Conservation (phyloP, 2,797 vertebrate species). For the Knipowitschia caucasica region DNA sequence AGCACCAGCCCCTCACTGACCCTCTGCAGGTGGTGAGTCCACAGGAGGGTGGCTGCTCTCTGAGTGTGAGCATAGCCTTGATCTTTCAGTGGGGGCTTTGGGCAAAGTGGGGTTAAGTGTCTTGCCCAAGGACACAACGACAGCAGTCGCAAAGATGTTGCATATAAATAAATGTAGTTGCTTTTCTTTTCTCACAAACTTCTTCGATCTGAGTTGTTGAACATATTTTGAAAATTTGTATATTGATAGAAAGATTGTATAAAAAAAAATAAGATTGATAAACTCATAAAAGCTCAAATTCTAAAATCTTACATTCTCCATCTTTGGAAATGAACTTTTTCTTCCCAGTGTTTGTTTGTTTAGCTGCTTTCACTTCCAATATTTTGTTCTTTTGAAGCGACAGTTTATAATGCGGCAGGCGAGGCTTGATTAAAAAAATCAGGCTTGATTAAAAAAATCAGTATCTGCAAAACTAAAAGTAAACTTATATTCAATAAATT, state of each 20-base stretch:
- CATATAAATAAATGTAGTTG: too few species aligned
- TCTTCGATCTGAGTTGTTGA: background rate
- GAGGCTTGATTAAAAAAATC: slow-evolving; percentile 30
- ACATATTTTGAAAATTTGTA: background rate
- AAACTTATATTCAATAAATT: too few species aligned
- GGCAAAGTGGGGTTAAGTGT: too few species aligned
- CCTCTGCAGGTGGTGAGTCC: too few species aligned
- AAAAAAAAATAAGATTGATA: too few species aligned
- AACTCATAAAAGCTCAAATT: background rate
- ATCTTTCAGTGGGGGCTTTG: too few species aligned
- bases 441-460: slow-evolving; percentile 34
- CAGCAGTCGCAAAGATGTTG: too few species aligned
- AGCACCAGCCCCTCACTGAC: too few species aligned
- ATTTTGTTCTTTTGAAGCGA: background rate
- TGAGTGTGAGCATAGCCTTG: too few species aligned
- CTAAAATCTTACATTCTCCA: background rate
- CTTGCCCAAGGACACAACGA: too few species aligned
- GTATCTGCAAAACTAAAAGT: slow-evolving; percentile 6
- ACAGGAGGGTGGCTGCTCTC: too few species aligned
- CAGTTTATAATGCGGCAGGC: slow-evolving; percentile 5
- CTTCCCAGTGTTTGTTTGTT: slow-evolving; percentile 19
- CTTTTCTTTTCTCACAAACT: background rate
- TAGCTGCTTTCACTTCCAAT: slow-evolving; percentile 17
- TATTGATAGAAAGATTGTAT: too few species aligned
- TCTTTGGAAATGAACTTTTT: slow-evolving; percentile 13